Evolutionary conservation across 2,113 vertebrate species (phyloP).

Genomic region (Taurulus bubalis): DNA sequence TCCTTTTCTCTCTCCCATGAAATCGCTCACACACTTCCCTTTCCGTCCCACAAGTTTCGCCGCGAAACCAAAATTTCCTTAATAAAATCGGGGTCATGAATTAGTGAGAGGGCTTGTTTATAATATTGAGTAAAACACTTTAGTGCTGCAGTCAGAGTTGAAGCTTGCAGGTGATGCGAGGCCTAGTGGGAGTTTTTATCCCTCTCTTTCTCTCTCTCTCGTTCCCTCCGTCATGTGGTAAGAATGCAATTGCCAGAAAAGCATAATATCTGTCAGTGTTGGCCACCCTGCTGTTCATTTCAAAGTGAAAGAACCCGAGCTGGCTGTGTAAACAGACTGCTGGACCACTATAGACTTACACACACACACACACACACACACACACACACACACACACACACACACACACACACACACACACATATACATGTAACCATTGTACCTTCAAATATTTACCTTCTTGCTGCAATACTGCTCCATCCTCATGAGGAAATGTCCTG

Average conservation of each 20-base stretch:
- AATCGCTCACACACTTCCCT: conserved; percentile 56
- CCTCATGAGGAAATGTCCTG: conserved; percentile 65
- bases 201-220: not conserved
- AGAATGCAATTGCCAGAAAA: conserved; percentile 64
- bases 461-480: conserved; percentile 53
- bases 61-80: conserved; percentile 62
- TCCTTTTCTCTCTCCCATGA: conserved; percentile 68
- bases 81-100: conserved; percentile 74
- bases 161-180: conserved; percentile 45
- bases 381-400: conserved; percentile 20
- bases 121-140: conserved; percentile 58
- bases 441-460: conserved; percentile 71
- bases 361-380: conserved; percentile 21
- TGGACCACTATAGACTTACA: conserved; percentile 26
- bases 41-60: conserved; percentile 53
- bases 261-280: conserved; percentile 47
- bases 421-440: conserved; percentile 46
- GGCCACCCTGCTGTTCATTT: conserved; percentile 61
- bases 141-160: conserved; percentile 56
- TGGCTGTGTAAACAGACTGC: conserved; percentile 39
- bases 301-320: conserved; percentile 40
- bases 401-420: conserved; percentile 21
- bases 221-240: conserved; percentile 47
- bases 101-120: conserved; percentile 70
- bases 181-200: conserved; percentile 63